These are phyloP conservation scores for Natrix natrix DNA, from an alignment of 2,797 vertebrate genomes.

Conservation along the genomic window DNA sequence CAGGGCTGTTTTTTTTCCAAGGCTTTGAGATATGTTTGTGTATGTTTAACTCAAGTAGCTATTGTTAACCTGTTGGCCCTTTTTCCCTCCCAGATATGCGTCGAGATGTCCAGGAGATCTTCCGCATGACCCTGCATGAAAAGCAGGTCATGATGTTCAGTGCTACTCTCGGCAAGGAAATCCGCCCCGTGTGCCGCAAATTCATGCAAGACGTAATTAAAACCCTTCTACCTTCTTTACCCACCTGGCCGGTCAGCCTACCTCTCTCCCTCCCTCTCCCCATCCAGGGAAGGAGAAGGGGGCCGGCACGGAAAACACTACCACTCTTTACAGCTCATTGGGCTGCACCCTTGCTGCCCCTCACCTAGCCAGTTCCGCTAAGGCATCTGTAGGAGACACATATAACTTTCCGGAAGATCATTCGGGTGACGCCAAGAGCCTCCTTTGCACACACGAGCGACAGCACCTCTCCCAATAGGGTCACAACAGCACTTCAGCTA, in stretches of 20 bases:
- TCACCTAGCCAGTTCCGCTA: constrained; percentile 24
- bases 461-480: constrained; percentile 10
- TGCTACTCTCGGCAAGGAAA: constrained; percentile 85
- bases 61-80: background rate
- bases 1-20: background rate
- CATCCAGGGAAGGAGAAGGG: constrained; percentile 38
- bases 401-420: constrained; percentile 34
- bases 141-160: constrained; percentile 91
- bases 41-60: background rate
- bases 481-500: background rate
- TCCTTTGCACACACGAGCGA: background rate
- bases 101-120: constrained; percentile 86
- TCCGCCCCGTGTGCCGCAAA: constrained; percentile 85
- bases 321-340: constrained; percentile 18
- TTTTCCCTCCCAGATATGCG: constrained; percentile 75
- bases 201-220: constrained; percentile 90
- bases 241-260: constrained; percentile 41
- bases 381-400: constrained; percentile 23
- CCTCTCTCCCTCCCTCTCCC: constrained; percentile 55
- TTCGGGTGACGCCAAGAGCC: constrained; percentile 22
- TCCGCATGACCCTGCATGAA: constrained; percentile 85
- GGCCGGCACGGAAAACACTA: background rate
- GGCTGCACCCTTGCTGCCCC: constrained; percentile 58
- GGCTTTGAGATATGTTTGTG: background rate
- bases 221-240: constrained; percentile 66